phyloP scores from a whole-genome alignment of 2,113 vertebrate species.

The Proteles cristata region DNA sequence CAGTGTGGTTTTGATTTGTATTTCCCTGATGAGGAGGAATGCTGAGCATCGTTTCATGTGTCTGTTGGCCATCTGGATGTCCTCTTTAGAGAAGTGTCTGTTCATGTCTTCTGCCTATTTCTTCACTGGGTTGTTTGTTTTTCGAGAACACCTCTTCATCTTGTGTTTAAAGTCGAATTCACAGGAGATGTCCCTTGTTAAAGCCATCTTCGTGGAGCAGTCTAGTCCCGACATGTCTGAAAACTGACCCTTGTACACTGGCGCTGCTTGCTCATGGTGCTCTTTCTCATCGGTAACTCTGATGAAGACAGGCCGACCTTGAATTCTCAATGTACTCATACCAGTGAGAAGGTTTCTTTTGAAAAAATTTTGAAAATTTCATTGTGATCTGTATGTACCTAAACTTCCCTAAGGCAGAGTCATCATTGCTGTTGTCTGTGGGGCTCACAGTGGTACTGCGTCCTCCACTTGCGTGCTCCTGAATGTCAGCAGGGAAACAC shows the following conservation, averaged over 20 bases:
- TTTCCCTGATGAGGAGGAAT: too few species aligned
- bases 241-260: accelerated
- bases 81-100: too few species aligned
- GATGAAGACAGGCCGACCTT: background rate
- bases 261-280: background rate
- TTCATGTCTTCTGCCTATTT: too few species aligned
- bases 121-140: too few species aligned
- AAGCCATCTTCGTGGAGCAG: background rate
- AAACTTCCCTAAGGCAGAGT: background rate
- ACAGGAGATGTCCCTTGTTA: background rate
- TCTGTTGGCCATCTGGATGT: too few species aligned
- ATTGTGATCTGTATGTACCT: background rate
- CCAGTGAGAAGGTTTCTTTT: background rate
- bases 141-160: background rate
- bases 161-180: background rate
- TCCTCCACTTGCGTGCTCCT: background rate
- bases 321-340: background rate
- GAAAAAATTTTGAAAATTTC: background rate
- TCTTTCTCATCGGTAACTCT: background rate
- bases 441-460: background rate
- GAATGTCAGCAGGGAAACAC: background rate
- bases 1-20: too few species aligned
- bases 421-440: background rate
- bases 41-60: too few species aligned
- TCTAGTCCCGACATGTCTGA: background rate